A percentile compares a stretch with the other conserved stretches of the same genome.
phyloP scores from a whole-genome alignment of 1,140 invertebrate genomes.

The Euglossa dilemma region DNA sequence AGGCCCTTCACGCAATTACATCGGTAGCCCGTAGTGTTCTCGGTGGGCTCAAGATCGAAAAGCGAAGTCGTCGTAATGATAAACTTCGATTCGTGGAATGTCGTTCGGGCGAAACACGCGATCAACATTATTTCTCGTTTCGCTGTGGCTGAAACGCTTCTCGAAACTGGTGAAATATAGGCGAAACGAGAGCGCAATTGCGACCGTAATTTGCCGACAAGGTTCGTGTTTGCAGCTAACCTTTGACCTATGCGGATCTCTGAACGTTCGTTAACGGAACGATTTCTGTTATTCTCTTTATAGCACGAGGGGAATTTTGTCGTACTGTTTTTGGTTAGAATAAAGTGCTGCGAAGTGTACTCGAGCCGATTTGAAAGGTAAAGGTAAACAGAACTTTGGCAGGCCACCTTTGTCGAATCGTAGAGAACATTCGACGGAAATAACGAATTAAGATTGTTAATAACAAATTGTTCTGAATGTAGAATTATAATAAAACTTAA shows the following conservation, averaged over 20 bases:
- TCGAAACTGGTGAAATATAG: constrained; percentile 6
- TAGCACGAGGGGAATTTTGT: too few relatives aligned
- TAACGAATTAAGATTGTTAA: too few relatives aligned
- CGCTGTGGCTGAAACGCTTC: neutral
- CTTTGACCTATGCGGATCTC: neutral
- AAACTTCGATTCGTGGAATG: constrained; percentile 40
- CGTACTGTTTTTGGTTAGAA: neutral
- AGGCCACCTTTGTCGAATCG: neutral
- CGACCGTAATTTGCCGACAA: neutral
- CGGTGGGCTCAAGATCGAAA: constrained; percentile 27
- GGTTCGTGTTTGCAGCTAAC: neutral
- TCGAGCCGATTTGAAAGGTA: neutral
- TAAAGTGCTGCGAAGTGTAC: neutral
- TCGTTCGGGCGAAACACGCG: neutral
- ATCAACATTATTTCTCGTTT: constrained; percentile 1
- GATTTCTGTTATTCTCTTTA: constrained; percentile 8
- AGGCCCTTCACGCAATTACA: constrained; percentile 41
- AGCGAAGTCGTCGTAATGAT: constrained; percentile 23
- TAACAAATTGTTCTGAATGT: too few relatives aligned
- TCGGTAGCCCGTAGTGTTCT: constrained; percentile 38
- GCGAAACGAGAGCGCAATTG: neutral
- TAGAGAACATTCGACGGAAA: neutral
- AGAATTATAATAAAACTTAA: too few relatives aligned
- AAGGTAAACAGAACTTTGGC: neutral
- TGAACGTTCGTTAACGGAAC: constrained; percentile 2